A percentile compares a stretch with the other conserved stretches of the same genome.
phyloP scores from a whole-genome alignment of 2,888 invertebrate species.

The Scrobipalpa atriplicella region DNA sequence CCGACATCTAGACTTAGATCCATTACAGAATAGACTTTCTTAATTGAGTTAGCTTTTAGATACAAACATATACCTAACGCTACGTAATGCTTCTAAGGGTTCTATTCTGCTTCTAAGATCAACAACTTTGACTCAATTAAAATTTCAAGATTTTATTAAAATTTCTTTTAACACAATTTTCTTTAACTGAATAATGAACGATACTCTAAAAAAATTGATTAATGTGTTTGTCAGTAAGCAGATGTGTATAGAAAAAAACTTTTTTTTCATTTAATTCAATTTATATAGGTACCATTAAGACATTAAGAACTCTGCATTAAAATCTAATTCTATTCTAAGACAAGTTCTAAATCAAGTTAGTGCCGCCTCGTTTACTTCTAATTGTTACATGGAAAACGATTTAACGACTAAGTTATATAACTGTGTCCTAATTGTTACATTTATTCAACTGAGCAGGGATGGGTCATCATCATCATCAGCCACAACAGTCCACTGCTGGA shows the following conservation, averaged over 20 bases:
- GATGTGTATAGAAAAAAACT: no score
- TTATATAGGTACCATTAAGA: background rate
- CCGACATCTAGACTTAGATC: slow-evolving; percentile 18
- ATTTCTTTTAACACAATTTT: no score
- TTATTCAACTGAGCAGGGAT: no score
- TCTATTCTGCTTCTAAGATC: no score
- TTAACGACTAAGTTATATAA: background rate
- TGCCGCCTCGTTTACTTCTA: background rate
- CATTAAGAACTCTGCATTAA: background rate
- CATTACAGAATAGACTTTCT: background rate
- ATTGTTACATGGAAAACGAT: background rate
- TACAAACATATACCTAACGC: background rate
- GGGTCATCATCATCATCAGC: no score
- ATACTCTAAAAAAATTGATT: no score
- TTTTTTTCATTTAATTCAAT: background rate
- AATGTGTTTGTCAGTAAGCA: no score
- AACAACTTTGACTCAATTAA: no score
- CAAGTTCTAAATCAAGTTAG: slow-evolving; percentile 9
- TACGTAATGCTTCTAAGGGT: no score
- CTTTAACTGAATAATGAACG: no score
- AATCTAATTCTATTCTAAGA: background rate
- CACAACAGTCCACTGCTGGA: no score
- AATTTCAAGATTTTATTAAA: no score
- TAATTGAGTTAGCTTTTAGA: slow-evolving; percentile 16
- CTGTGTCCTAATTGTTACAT: background rate